phyloP scores from a whole-genome alignment of 2,797 vertebrate species.

The Chromobotia macracanthus region DNA sequence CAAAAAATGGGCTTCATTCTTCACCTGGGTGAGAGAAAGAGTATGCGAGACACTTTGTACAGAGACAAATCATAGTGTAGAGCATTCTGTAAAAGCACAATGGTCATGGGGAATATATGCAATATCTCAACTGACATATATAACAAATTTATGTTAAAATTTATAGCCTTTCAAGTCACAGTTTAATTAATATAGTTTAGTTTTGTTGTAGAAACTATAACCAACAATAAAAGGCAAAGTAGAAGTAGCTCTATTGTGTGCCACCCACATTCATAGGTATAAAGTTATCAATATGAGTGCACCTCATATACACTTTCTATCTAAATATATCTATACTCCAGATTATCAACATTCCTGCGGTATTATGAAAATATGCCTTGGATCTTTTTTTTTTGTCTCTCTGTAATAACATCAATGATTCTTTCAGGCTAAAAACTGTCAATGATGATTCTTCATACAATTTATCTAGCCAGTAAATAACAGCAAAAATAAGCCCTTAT shows the following conservation, averaged over 20 bases:
- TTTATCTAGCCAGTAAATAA: not conserved
- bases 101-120: no score
- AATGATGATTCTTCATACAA: not conserved
- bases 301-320: not conserved
- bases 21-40: conserved; percentile 67
- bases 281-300: not conserved
- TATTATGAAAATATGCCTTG: no score
- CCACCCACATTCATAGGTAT: not conserved
- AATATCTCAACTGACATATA: not conserved
- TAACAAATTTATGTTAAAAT: not conserved
- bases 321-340: not conserved
- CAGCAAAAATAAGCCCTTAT: no score
- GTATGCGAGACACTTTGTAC: not conserved
- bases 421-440: not conserved
- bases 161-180: no score
- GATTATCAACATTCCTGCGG: not conserved
- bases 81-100: no score
- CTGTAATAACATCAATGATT: not conserved
- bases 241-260: not conserved
- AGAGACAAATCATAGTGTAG: not conserved
- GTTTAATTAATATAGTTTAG: no score
- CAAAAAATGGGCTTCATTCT: conserved; percentile 72
- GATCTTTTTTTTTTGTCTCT: no score
- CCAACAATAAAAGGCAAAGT: not conserved
- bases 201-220: not conserved